Percentiles rank a stretch among this genome's conserved stretches.
Conservation (phyloP, 2,888 invertebrate genomes). For the Leucophenga maculata region DNA sequence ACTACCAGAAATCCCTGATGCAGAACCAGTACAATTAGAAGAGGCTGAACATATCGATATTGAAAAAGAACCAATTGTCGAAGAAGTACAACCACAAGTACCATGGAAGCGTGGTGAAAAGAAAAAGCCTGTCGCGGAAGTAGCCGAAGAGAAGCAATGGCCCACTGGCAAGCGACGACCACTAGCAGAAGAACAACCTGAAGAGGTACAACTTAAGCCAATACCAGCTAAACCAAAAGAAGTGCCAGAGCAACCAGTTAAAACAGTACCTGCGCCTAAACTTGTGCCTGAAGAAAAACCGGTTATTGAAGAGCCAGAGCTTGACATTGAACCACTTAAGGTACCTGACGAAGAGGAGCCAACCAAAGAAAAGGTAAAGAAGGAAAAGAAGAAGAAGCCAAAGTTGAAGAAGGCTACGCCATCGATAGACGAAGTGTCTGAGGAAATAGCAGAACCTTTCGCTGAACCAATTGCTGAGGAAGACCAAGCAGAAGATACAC, state of each 20-base stretch:
- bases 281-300: conserved; percentile 63
- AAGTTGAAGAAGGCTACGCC: conserved; percentile 67
- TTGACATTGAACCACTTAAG: conserved; percentile 57
- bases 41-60: conserved; percentile 66
- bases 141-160: conserved; percentile 68
- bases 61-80: conserved; percentile 60
- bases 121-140: conserved; percentile 68
- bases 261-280: conserved; percentile 59
- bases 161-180: conserved; percentile 71
- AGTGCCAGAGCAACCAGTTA: conserved; percentile 59
- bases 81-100: conserved; percentile 61
- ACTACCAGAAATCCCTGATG: conserved; percentile 66
- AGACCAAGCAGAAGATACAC: conserved; percentile 65
- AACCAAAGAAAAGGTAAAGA: conserved; percentile 70
- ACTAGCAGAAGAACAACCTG: conserved; percentile 72
- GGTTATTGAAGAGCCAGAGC: conserved; percentile 59
- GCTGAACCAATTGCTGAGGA: conserved; percentile 68
- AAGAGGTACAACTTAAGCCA: conserved; percentile 70
- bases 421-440: conserved; percentile 69
- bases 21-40: conserved; percentile 63
- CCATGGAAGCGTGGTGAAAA: conserved; percentile 71
- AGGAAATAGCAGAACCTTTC: conserved; percentile 69
- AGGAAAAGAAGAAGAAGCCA: conserved; percentile 68
- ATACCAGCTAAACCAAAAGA: conserved; percentile 67
- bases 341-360: conserved; percentile 69